These are phyloP conservation scores for Labrus mixtus DNA, from an alignment of 2,113 vertebrate genomes.

Conservation along the genomic window DNA sequence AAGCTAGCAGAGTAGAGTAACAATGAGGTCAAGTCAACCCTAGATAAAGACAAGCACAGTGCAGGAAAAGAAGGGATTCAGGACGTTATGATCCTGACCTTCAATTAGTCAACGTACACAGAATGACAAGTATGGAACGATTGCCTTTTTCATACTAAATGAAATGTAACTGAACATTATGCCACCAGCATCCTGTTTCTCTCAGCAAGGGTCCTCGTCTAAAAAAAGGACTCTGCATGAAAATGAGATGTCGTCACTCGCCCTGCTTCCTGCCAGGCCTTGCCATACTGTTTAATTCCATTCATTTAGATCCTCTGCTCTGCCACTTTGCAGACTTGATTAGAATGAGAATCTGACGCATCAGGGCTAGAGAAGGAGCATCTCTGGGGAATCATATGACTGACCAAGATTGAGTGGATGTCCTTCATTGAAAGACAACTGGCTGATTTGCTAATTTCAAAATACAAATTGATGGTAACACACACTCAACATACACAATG, in stretches of 20 bases:
- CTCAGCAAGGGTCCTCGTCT: conserved; percentile 4
- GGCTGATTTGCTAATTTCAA: conserved; percentile 76
- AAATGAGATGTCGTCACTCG: conserved; percentile 42
- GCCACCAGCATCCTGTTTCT: background rate
- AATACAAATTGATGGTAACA: conserved; percentile 73
- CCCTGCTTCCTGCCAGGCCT: conserved; percentile 24
- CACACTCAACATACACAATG: conserved; percentile 50
- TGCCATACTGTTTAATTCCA: conserved; percentile 63
- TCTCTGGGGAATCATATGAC: conserved; percentile 72
- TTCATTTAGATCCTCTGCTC: conserved; percentile 69
- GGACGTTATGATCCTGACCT: background rate
- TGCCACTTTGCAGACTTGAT: conserved; percentile 71
- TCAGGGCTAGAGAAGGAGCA: conserved; percentile 38
- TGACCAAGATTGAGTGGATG: conserved; percentile 78
- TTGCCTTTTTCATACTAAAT: background rate
- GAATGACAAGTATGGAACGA: too few species aligned
- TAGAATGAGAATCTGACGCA: conserved; percentile 70
- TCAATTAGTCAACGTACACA: background rate
- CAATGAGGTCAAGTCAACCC: conserved; percentile 5
- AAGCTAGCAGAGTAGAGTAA: conserved; percentile 23
- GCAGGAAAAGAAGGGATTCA: background rate
- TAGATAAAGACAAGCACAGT: background rate
- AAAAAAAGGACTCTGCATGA: conserved; percentile 25
- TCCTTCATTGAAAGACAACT: conserved; percentile 78
- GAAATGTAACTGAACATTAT: conserved; percentile 20